These are phyloP conservation scores for Macaria liturata DNA, from an alignment of 2,888 invertebrate species.

Conservation along the genomic window DNA sequence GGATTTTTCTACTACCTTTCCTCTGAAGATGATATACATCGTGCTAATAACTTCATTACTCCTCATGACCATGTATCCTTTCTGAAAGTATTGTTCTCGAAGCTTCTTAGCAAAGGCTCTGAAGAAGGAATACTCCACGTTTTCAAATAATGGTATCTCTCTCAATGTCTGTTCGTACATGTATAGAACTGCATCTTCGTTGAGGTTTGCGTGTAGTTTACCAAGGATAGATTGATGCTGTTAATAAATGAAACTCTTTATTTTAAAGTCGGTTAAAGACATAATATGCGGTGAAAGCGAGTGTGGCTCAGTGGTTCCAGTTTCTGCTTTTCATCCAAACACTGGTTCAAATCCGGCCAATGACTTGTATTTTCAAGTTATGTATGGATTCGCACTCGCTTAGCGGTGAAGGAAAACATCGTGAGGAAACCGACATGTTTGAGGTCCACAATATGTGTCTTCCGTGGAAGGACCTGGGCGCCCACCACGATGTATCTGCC, in stretches of 20 bases:
- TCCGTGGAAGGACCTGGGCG: too few species aligned
- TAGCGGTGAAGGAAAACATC: too few species aligned
- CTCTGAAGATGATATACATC: slow-evolving; percentile 77
- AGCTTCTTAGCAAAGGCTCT: slow-evolving; percentile 79
- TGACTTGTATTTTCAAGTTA: too few species aligned
- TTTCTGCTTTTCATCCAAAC: too few species aligned
- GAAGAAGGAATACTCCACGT: slow-evolving; percentile 79
- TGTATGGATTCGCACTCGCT: too few species aligned
- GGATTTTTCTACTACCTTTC: slow-evolving; percentile 54
- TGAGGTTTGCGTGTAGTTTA: slow-evolving; percentile 78
- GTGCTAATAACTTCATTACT: slow-evolving; percentile 68
- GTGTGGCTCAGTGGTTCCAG: too few species aligned
- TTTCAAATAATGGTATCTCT: slow-evolving; percentile 80
- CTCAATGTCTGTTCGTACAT: slow-evolving; percentile 80
- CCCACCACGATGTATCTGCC: too few species aligned
- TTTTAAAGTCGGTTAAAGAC: too few species aligned
- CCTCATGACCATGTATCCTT: slow-evolving; percentile 72
- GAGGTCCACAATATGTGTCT: too few species aligned
- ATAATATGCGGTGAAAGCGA: too few species aligned
- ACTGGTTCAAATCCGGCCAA: too few species aligned
- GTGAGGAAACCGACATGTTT: too few species aligned
- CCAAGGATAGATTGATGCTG: slow-evolving; percentile 76
- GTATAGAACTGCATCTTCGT: slow-evolving; percentile 79
- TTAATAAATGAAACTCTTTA: slow-evolving; percentile 12
- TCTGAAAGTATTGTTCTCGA: slow-evolving; percentile 69